Conservation (phyloP, 2,113 vertebrate genomes). For the Nothobranchius furzeri region DNA sequence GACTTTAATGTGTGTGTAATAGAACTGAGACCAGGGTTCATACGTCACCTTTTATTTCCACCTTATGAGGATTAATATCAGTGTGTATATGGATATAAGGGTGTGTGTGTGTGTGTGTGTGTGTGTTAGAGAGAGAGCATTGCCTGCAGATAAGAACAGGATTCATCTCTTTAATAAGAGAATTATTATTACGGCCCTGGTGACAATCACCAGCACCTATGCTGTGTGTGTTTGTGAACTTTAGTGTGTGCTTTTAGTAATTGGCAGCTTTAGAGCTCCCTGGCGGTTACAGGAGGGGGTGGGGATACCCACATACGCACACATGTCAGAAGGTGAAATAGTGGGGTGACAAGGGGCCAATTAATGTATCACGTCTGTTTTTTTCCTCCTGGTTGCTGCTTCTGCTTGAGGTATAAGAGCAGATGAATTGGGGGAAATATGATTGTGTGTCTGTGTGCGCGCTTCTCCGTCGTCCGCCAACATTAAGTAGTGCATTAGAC, state of each 20-base stretch:
- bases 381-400: conserved; percentile 23
- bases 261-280: conserved; percentile 64
- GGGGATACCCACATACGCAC: not conserved
- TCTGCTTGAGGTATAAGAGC: conserved; percentile 84
- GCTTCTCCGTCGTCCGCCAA: conserved; percentile 29
- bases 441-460: conserved; percentile 55
- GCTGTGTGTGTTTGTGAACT: conserved; percentile 10
- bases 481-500: conserved; percentile 73
- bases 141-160: conserved; percentile 49
- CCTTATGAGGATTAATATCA: conserved; percentile 6
- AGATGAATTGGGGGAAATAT: conserved; percentile 90
- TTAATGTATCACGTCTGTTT: conserved; percentile 64
- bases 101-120: conserved; percentile 6
- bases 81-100: conserved; percentile 3
- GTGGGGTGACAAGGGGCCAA: conserved; percentile 55
- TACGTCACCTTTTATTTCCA: conserved; percentile 17
- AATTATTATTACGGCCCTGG: conserved; percentile 56
- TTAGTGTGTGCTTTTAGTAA: conserved; percentile 42
- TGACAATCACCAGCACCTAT: conserved; percentile 31
- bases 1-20: conserved; percentile 1
- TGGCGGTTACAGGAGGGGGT: conserved; percentile 25
- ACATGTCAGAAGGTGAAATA: conserved; percentile 49
- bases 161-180: conserved; percentile 62
- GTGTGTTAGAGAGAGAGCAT: not conserved
- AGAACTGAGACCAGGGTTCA: not conserved